phyloP scores from a whole-genome alignment of 2,797 vertebrate genomes.

The Pteronotus mesoamericanus region DNA sequence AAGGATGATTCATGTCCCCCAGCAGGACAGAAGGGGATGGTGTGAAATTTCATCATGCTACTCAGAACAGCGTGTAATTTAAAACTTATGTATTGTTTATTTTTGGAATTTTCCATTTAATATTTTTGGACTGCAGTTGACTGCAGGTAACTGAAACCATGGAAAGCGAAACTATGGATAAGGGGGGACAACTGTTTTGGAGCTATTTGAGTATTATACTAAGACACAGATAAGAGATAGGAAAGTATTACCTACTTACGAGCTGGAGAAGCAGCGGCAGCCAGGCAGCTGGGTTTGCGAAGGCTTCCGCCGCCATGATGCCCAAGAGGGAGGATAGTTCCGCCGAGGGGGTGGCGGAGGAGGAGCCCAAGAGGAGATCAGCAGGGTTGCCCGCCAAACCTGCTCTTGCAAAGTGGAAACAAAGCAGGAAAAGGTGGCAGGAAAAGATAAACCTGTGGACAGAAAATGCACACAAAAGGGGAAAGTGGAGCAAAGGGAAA shows the following conservation, averaged over 20 bases:
- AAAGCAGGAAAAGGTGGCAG: too few species aligned
- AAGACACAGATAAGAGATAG: not conserved
- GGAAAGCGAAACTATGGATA: not conserved
- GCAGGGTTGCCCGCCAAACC: too few species aligned
- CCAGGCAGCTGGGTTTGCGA: not conserved
- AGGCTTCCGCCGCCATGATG: not conserved
- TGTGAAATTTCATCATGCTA: too few species aligned
- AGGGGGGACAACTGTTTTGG: not conserved
- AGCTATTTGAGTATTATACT: not conserved
- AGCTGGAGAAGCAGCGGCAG: not conserved
- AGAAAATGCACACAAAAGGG: too few species aligned
- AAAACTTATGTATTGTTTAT: not conserved
- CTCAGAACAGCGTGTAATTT: not conserved
- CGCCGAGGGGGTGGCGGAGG: rapidly evolving
- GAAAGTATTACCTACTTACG: not conserved
- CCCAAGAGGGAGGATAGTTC: not conserved
- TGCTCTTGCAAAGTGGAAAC: too few species aligned
- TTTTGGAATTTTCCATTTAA: not conserved
- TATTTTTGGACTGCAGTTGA: not conserved
- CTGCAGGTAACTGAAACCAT: not conserved
- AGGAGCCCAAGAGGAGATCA: not conserved
- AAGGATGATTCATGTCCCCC: too few species aligned
- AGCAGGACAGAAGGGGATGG: too few species aligned
- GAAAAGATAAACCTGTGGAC: too few species aligned
- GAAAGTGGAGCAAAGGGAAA: too few species aligned